A percentile compares a stretch with the other conserved stretches of the same genome.
Evolutionary conservation across 2,797 vertebrate species (phyloP).

Genomic region (Philypnodon macrostomus): DNA sequence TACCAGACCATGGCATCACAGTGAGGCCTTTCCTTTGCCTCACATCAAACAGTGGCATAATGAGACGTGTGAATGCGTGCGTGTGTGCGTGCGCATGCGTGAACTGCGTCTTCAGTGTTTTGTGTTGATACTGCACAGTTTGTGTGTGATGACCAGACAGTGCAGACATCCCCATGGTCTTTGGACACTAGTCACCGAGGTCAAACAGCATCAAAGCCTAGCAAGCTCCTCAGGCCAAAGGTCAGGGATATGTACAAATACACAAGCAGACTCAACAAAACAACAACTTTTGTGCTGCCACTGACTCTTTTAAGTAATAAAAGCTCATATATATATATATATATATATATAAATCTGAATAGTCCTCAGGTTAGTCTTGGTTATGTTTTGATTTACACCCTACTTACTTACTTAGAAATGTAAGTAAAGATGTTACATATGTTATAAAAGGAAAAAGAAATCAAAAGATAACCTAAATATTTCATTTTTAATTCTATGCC

Average conservation of each 20-base stretch:
- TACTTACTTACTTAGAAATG: too few relatives aligned
- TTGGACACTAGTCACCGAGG: constrained; percentile 50
- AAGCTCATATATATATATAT: too few relatives aligned
- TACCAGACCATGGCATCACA: constrained; percentile 63
- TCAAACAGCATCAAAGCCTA: constrained; percentile 56
- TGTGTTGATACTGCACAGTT: constrained; percentile 51
- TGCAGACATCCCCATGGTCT: constrained; percentile 34
- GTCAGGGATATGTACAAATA: constrained; percentile 39
- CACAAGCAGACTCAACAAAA: constrained; percentile 22
- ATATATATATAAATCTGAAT: too few relatives aligned
- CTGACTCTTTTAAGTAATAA: too few relatives aligned
- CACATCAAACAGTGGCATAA: constrained; percentile 78
- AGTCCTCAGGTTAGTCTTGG: too few relatives aligned
- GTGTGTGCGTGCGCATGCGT: constrained; percentile 69
- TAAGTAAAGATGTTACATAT: too few relatives aligned
- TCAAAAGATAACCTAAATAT: too few relatives aligned
- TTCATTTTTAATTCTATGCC: too few relatives aligned
- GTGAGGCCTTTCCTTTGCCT: constrained; percentile 55
- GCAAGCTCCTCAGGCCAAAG: constrained; percentile 52
- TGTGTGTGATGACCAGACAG: constrained; percentile 51
- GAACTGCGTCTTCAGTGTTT: constrained; percentile 61
- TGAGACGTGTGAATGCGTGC: constrained; percentile 64
- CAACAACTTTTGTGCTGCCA: too few relatives aligned
- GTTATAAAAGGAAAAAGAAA: too few relatives aligned
- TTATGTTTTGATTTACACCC: too few relatives aligned